Base-by-base conservation (phyloP, 2,888 invertebrate genomes). In the Magallana nippona region DNA sequence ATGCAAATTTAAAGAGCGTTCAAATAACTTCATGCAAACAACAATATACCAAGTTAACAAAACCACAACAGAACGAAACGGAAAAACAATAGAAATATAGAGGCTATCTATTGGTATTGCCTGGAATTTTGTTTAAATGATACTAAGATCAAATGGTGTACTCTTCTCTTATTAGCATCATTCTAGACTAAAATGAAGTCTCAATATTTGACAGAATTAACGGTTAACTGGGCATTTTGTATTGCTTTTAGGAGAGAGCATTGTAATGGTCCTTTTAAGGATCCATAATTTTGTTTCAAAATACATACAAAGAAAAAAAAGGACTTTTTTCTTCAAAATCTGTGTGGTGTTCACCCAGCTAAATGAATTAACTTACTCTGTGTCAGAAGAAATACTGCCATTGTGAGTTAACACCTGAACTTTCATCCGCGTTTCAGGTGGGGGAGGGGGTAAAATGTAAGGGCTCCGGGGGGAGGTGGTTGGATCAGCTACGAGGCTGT, bases 361-460 rank as follows among this genome's bases (percentile, higher is more conserved):
- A 44, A 44, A 44, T n/a, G 57, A 27, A 15, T 71, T 58, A 58
- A 89, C 90, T 89, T 89, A 91, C 91, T 91, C 93, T 2, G 92
- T 91, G 77, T 93, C 92, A 27, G 93, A 92, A n/a, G 93, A 92
- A 55, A 92, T 86, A 84, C 92, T 93, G 86, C 93, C 93, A 84
- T 93, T 92, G 85, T 93, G 93, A 80, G 93, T 92, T 81, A 93
- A 89, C 55, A 93, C 92, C 86, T 91, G 92, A n/a, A 93, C 92
- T 79, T 88, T 89, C 84, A 90, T 88, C 22, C 88, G 88, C 82
- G 85, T 78, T 84, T 87, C 85, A 84, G 83, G 82, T 71, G 85
- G 85, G 19, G 78, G 84, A 78, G 77, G 83, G 79, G 81, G 79
- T 55, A 78, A 81, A 57, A 81, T 83, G 78, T 84, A 63, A 81